Base-by-base conservation (phyloP, 2,113 vertebrate genomes). In the Dipodomys stephensi region DNA sequence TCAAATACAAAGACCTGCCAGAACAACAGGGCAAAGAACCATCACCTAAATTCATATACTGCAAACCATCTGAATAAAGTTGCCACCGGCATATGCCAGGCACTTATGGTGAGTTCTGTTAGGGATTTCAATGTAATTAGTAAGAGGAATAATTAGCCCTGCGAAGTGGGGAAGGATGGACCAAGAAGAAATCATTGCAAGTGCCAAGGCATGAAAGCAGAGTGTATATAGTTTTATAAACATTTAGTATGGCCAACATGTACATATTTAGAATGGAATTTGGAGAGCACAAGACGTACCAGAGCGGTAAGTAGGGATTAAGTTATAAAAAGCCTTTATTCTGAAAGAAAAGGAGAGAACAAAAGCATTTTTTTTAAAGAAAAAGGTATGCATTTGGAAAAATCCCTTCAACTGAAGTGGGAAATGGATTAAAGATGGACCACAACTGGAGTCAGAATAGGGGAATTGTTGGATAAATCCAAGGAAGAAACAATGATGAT, bases 1-100 rank as follows among this genome's bases (percentile, higher is more conserved):
- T 99, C 98, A 97, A 99, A 99, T 19, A 99, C 98, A 92, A 99
- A 99, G 22, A 99, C 99, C 99, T 99, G 87, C 28, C 89, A 90
- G 73, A 87, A 18, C 22, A 97, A 81, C 22, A 89, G 7, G 30
- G 77, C 65, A 71, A 77, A 91, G 25, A 49, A 87, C 13, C 64
- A 53, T 82, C 46, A 87, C 46, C 83, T 83, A 83, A 93, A 57
- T 6, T 7, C 78, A n/a, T 46, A 83, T 30, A 10, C 74, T 83
- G n/a, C n/a, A 27, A 44, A 85, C 23, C 25, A 88, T 64, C 13
- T n/a, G 44, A 83, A 68, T 64, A 71, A 49, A 28, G 27, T 39
- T 72, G 71, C 35, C n/a, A 83, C 12, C 6, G 39, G 32, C 15
- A 23, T 62, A n/a, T 23, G 44, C 30, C 65, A 87, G 49, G 25